Base-by-base conservation (phyloP, 1,140 invertebrate genomes). In the Drosophila sucinea region DNA sequence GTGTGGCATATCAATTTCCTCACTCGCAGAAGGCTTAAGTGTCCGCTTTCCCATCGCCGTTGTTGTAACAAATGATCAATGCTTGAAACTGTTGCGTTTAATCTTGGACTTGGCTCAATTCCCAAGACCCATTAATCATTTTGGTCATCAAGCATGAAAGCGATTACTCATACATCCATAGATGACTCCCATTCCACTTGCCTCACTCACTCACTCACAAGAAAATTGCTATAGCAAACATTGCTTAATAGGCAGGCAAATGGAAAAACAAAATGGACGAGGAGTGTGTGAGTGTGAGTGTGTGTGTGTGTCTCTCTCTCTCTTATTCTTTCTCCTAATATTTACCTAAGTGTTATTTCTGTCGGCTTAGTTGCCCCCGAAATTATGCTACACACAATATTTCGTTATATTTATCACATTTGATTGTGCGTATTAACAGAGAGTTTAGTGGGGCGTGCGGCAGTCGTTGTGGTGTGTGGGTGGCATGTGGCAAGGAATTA, bases 301-400 rank as follows among this genome's bases (percentile, higher is more conserved):
- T 23, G 29, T 62, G 40, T 65, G 30, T 25, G 17, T 47, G 4
- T 23, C 17, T 25, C 5, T 47, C 5, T 47, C 7, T 25, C 23
- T 51, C 44, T 10, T 23, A 27, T 51, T 51, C 44, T 6, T 51
- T 51, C 70, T 69, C 73, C 69, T 77, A 84, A 84, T 89, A 89
- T 89, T 86, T 89, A 81, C 73, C 73, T 82, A 89, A 89, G 84
- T 89, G 84, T 89, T 89, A 89, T 89, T 89, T 89, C 80, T 84
- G 81, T 89, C 84, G 86, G 84, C 81, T 89, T 89, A 89, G 84
- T 66, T 84, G 79, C 67, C 71, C 67, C 71, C 66, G 33, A 74
- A 89, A 90, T 89, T 84, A 84, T 84, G 84, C 81, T 84, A 35
- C 56, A 78, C 80, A 78, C 80, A 89, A 87, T 87, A 87, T 89